Percentiles rank a stretch among this genome's conserved stretches.
phyloP scores from a whole-genome alignment of 1,140 invertebrate genomes.

The Himalopsyche phryganea region DNA sequence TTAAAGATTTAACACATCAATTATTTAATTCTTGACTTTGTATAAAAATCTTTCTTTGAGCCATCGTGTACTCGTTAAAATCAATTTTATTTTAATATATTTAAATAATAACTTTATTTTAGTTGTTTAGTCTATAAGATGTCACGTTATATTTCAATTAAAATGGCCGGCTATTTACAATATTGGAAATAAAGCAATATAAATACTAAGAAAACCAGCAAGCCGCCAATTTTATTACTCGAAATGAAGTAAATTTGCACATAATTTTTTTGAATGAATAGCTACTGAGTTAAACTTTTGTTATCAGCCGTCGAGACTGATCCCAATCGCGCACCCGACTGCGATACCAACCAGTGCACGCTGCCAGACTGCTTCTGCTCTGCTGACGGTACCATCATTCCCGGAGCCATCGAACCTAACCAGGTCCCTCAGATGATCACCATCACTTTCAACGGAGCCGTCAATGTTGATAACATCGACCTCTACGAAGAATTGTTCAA shows the following conservation, averaged over 20 bases:
- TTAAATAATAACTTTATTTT: too few species aligned
- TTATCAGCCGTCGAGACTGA: constrained; percentile 76
- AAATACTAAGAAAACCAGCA: too few species aligned
- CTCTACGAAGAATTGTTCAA: constrained; percentile 89
- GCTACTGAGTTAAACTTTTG: too few species aligned
- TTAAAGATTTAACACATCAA: too few species aligned
- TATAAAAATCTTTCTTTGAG: constrained; percentile 7
- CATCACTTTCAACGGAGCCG: constrained; percentile 89
- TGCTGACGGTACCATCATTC: constrained; percentile 86
- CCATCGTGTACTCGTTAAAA: too few species aligned
- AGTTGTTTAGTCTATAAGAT: too few species aligned
- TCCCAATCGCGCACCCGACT: constrained; percentile 85
- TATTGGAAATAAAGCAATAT: too few species aligned
- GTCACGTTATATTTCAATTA: too few species aligned
- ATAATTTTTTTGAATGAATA: background rate
- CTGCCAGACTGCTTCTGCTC: constrained; percentile 93
- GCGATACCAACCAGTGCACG: constrained; percentile 82
- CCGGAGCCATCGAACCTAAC: constrained; percentile 73
- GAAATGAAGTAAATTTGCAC: background rate
- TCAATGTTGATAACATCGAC: constrained; percentile 93
- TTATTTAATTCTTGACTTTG: background rate
- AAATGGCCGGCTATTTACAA: too few species aligned
- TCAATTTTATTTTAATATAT: too few species aligned
- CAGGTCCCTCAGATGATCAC: constrained; percentile 94
- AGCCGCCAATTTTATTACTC: too few species aligned